These are phyloP conservation scores for Saccostrea cuccullata DNA, from an alignment of 1,140 invertebrate species.

Conservation along the genomic window DNA sequence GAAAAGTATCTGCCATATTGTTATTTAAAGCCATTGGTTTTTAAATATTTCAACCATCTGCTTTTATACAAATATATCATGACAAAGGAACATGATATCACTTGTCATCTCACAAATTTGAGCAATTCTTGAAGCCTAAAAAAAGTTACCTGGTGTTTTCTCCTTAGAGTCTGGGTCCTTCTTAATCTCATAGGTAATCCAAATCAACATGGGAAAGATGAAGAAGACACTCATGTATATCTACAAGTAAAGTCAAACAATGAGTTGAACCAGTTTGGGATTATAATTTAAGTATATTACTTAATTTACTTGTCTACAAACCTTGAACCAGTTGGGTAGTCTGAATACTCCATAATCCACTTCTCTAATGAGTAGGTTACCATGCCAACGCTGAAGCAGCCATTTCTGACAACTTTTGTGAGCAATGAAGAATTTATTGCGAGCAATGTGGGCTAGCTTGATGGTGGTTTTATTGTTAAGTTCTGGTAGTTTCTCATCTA, in stretches of 20 bases:
- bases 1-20: too few species aligned
- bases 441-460: constrained; percentile 70
- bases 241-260: constrained; percentile 56
- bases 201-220: constrained; percentile 78
- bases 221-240: constrained; percentile 76
- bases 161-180: not conserved
- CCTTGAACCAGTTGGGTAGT: constrained; percentile 76
- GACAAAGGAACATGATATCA: too few species aligned
- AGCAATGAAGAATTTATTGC: constrained; percentile 76
- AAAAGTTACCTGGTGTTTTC: not conserved
- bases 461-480: constrained; percentile 73
- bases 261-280: too few species aligned
- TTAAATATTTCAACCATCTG: too few species aligned
- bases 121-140: not conserved
- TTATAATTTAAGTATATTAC: too few species aligned
- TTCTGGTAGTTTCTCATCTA: constrained; percentile 74
- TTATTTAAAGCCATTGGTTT: too few species aligned
- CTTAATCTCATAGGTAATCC: constrained; percentile 71
- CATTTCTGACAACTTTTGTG: constrained; percentile 79
- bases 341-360: constrained; percentile 70
- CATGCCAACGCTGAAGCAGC: constrained; percentile 75
- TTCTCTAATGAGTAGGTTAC: constrained; percentile 74
- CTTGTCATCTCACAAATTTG: too few species aligned
- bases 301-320: constrained; percentile 54
- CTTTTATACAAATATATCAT: too few species aligned